phyloP scores from a whole-genome alignment of 2,113 vertebrate genomes.

The Gnathonemus longibarbis region DNA sequence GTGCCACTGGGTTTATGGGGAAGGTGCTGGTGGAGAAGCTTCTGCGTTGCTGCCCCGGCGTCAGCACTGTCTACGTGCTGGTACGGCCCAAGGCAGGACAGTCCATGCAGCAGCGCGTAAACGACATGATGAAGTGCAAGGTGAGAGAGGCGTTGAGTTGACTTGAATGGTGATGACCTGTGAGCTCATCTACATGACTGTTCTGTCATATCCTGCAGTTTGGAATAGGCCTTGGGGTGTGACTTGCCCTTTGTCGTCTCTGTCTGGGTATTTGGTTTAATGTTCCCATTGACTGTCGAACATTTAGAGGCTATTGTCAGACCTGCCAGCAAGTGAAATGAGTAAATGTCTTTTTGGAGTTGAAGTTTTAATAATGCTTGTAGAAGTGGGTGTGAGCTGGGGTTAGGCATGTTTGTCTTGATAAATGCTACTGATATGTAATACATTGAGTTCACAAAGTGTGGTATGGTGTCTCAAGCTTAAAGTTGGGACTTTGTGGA shows the following conservation, averaged over 20 bases:
- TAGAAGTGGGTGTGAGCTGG: neutral
- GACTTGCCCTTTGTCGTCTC: neutral
- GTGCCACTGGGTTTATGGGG: conserved; percentile 92
- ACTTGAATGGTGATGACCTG: neutral
- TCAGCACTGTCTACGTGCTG: conserved; percentile 79
- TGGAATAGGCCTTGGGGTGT: neutral
- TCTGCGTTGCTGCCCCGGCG: conserved; percentile 76
- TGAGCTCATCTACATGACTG: neutral
- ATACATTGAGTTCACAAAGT: neutral
- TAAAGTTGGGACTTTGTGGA: neutral
- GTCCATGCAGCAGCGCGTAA: conserved; percentile 77
- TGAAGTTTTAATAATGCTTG: neutral
- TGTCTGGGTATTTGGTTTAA: neutral
- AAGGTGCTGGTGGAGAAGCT: conserved; percentile 93
- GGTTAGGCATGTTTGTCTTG: neutral
- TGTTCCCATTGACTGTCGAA: neutral
- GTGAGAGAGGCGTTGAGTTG: conserved; percentile 43
- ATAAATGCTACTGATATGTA: neutral
- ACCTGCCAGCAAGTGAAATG: neutral
- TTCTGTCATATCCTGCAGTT: neutral
- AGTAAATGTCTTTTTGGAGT: neutral
- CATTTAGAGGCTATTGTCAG: neutral
- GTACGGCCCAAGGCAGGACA: conserved; percentile 85
- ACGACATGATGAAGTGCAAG: conserved; percentile 82
- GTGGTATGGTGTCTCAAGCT: neutral